These are phyloP conservation scores for Paramormyrops hopkinsi DNA, from an alignment of 2,797 vertebrate species.

Conservation along the genomic window DNA sequence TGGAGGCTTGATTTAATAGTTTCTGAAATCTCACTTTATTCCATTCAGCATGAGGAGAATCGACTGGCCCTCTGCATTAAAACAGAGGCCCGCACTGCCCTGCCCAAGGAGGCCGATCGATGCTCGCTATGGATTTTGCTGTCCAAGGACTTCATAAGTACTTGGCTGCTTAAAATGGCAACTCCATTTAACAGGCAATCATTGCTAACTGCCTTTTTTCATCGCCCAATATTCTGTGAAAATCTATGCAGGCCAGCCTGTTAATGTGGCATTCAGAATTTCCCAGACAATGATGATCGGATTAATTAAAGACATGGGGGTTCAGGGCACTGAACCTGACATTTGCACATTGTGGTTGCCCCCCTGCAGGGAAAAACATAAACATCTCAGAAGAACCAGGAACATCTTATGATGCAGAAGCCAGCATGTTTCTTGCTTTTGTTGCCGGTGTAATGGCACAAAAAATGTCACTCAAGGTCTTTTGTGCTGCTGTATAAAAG, in stretches of 20 bases:
- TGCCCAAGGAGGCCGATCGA: slow-evolving; percentile 62
- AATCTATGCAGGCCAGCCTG: slow-evolving; percentile 60
- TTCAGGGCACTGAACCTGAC: neutral
- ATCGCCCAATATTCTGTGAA: slow-evolving; percentile 59
- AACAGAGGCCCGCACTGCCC: slow-evolving; percentile 45
- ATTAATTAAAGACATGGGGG: slow-evolving; percentile 58
- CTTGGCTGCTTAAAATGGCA: slow-evolving; percentile 72
- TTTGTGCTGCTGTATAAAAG: neutral
- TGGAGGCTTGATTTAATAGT: slow-evolving; percentile 64
- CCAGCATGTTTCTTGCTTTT: neutral
- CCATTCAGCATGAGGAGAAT: slow-evolving; percentile 62
- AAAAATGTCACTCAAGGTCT: neutral
- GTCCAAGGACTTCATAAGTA: slow-evolving; percentile 70
- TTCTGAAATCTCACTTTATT: slow-evolving; percentile 67
- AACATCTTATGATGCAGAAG: neutral
- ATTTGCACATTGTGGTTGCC: neutral
- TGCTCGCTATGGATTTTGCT: slow-evolving; percentile 66
- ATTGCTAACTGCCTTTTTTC: slow-evolving; percentile 70
- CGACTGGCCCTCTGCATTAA: slow-evolving; percentile 60
- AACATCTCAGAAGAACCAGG: neutral
- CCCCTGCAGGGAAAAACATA: neutral
- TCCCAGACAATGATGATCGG: slow-evolving; percentile 57
- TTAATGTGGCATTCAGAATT: slow-evolving; percentile 60
- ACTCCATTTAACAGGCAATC: slow-evolving; percentile 75
- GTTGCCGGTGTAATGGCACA: neutral